Base-by-base conservation (phyloP, 2,113 vertebrate genomes). In the Oreochromis tanganicae region DNA sequence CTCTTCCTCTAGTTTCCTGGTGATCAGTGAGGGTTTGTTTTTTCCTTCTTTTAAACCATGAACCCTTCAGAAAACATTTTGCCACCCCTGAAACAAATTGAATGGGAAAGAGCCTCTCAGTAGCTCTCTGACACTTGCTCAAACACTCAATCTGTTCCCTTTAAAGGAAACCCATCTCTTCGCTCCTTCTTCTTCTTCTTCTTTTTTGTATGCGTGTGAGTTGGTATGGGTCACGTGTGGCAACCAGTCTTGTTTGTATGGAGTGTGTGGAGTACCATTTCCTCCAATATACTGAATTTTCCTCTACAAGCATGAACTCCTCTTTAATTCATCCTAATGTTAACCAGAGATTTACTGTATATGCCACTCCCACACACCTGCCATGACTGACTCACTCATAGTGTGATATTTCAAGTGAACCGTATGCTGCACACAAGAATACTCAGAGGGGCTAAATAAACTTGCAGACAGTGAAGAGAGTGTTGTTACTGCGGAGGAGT, bases 351-450 rank as follows among this genome's bases (percentile, higher is more conserved):
- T 87, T 85, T 91, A 89, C 85, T 78, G 80, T 85, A 87, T 79
- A 82, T 92, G 87, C 88, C 90, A 89, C 57, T 91, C 92, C 80
- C 87, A 88, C 87, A 86, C 91, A 93, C 88, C 92, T 94, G 93
- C 91, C 92, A 83, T 12, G 55, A 68, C 87, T 94, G 91, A 93
- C 89, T 94, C 88, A 89, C 85, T 86, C 78, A 85, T 90, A 85
- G 85, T 55, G 83, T 92, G 92, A 93, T 91, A 94, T 93, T 95
- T 93, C 85, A 85, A 93, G 89, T 83, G 21, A 91, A 89, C 85
- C 85, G 63, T 54, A 52, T 90, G 88, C 91, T 79, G 14, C 83
- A 82, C 83, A 82, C 32, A 88, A 87, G 87, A 92, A 89, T 41
- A 75, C 85, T 87, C 85, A 89, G 91, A 91, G 88, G 91, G 86